Conservation (phyloP, 1,140 invertebrate genomes). For the Nasonia vitripennis region DNA sequence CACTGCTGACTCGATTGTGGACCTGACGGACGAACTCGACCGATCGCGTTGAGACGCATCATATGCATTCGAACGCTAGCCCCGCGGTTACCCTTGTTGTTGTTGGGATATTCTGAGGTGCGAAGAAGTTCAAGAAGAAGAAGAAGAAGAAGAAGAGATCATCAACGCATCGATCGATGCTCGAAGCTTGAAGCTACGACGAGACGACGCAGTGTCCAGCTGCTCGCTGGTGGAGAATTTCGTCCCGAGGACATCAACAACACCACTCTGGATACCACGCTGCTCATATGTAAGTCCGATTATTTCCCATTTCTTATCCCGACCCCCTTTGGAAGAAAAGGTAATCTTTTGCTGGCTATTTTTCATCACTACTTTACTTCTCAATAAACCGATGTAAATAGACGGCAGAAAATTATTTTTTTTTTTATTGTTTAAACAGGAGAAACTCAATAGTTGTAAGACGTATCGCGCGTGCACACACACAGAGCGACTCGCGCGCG, state of each 20-base stretch:
- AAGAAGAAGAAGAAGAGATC: not conserved
- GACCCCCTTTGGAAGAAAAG: too few species aligned
- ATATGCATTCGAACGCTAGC: not conserved
- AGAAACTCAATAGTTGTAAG: not conserved
- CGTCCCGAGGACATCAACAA: conserved; percentile 69
- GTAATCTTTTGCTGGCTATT: too few species aligned
- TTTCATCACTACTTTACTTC: too few species aligned
- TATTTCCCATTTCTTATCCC: not conserved
- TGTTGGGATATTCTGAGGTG: conserved; percentile 41
- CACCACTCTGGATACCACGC: conserved; percentile 75
- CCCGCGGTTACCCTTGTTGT: not conserved
- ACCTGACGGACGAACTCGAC: not conserved
- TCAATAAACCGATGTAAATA: too few species aligned
- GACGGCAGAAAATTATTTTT: too few species aligned
- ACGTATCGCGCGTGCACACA: too few species aligned
- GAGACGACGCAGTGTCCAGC: conserved; percentile 38
- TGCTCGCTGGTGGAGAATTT: conserved; percentile 68
- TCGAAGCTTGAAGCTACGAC: conserved; percentile 37
- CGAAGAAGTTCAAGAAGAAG: conserved; percentile 51
- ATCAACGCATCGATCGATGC: not conserved
- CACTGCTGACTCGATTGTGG: not conserved
- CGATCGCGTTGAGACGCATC: not conserved
- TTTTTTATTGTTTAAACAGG: too few species aligned
- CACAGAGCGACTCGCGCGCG: too few species aligned
- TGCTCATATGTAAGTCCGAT: conserved; percentile 72